These are phyloP conservation scores for Neuroterus valhalla DNA, from an alignment of 1,140 invertebrate genomes.

Conservation along the genomic window DNA sequence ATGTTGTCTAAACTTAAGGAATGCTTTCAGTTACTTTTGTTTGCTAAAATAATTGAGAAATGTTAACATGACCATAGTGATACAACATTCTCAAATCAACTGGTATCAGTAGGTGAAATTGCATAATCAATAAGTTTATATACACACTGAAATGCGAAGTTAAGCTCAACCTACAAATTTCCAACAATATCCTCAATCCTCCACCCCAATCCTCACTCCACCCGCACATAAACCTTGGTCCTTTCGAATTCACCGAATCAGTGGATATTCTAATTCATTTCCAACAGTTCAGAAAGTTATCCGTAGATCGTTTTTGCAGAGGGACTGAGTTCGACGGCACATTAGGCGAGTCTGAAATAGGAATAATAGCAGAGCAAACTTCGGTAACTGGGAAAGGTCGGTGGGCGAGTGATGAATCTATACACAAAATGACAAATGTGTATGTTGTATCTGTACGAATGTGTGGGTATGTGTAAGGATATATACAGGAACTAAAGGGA, in stretches of 20 bases:
- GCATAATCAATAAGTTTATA: background rate
- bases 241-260: background rate
- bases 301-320: conserved; percentile 32
- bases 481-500: background rate
- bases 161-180: background rate
- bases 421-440: background rate
- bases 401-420: background rate
- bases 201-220: background rate
- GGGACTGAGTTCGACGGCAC: conserved; percentile 41
- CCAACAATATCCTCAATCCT: conserved; percentile 22
- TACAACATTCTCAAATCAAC: no score
- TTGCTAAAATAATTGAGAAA: no score
- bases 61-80: no score
- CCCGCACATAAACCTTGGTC: background rate
- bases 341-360: conserved; percentile 50
- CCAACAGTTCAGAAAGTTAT: conserved; percentile 32
- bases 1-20: no score
- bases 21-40: no score
- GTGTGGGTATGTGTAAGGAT: background rate
- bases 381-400: conserved; percentile 49
- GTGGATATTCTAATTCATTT: conserved; percentile 33
- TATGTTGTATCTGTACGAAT: background rate
- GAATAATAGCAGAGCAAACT: conserved; percentile 55
- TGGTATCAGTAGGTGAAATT: no score
- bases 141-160: background rate